These are phyloP conservation scores for Clarias platycephalus DNA, from an alignment of 2,797 vertebrate genomes.

Conservation along the genomic window DNA sequence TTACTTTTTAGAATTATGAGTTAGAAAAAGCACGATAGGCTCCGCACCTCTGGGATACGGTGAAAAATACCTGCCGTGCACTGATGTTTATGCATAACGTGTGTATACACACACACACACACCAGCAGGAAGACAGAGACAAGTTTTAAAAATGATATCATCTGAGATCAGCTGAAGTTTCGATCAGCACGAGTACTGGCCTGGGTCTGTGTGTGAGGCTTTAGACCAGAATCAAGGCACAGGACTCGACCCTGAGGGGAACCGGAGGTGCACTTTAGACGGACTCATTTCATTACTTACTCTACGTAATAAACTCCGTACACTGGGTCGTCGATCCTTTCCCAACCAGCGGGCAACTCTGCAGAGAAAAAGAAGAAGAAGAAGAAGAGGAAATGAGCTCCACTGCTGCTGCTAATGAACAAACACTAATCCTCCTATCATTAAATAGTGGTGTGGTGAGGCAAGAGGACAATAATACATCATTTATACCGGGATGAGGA, in stretches of 20 bases:
- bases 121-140: slow-evolving; percentile 7
- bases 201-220: background rate
- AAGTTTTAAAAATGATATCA: background rate
- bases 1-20: background rate
- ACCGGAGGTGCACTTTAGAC: slow-evolving; percentile 9
- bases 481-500: background rate
- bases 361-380: slow-evolving; percentile 59
- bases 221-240: background rate
- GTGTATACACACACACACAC: slow-evolving; percentile 4
- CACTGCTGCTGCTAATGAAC: background rate
- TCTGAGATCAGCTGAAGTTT: background rate
- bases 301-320: slow-evolving; percentile 99
- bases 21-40: background rate
- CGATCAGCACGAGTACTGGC: background rate
- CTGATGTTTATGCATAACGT: slow-evolving; percentile 58
- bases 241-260: background rate
- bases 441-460: background rate
- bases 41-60: slow-evolving; percentile 51
- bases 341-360: slow-evolving; percentile 98
- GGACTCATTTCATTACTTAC: slow-evolving; percentile 78
- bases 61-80: slow-evolving; percentile 56
- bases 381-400: slow-evolving; percentile 34
- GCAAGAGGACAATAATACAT: background rate
- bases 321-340: slow-evolving; percentile 98
- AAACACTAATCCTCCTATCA: background rate